Conservation (phyloP, 2,113 vertebrate species). For the Apus apus region DNA sequence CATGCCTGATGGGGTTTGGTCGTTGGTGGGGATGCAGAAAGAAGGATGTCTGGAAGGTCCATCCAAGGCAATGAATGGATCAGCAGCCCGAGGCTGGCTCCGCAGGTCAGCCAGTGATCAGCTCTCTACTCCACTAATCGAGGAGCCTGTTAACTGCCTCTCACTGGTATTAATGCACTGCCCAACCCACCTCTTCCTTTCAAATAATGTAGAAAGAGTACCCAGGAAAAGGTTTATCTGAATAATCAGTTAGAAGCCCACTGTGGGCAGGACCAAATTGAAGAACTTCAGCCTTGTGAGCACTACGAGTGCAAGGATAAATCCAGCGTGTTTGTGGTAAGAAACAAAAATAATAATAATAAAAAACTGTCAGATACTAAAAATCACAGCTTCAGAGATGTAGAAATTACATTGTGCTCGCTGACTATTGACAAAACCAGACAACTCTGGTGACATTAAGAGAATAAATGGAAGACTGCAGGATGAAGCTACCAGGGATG, state of each 20-base stretch:
- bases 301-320: background rate
- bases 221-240: background rate
- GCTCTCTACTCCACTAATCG: accelerated
- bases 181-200: background rate
- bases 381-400: background rate
- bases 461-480: background rate
- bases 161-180: background rate
- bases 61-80: background rate
- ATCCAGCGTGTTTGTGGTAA: background rate
- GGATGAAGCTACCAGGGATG: background rate
- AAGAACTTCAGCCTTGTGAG: background rate
- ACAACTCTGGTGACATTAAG: background rate
- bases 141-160: background rate
- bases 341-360: background rate
- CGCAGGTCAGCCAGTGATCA: background rate
- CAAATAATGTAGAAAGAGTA: background rate
- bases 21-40: accelerated
- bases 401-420: background rate
- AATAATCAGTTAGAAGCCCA: background rate
- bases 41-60: background rate
- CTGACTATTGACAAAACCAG: slow-evolving; percentile 11
- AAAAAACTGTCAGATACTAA: background rate
- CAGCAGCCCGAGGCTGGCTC: accelerated
- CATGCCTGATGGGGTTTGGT: background rate
- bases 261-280: background rate